Base-by-base conservation (phyloP, 92 coral and sea anemone genomes). In the Blastomussa wellsi region DNA sequence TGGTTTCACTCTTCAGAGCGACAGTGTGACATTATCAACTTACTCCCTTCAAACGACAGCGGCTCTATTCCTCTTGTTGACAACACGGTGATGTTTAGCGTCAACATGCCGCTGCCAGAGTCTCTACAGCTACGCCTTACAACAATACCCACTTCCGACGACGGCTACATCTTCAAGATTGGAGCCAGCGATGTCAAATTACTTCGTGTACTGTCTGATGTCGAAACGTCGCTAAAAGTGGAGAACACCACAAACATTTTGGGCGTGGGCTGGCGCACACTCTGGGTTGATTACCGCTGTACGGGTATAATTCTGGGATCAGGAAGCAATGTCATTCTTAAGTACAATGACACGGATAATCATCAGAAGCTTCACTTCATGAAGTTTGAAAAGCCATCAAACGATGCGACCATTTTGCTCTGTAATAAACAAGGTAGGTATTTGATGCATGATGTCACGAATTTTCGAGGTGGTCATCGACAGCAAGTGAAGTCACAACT, bases 361-460 rank as follows among this genome's bases (percentile, higher is more conserved):
- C 76, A 60, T 5, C 82, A 86, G 33, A 31, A 20, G 15, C 52
- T 87, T n/a, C 74, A 80, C 28, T 90, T 82, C 79, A 89, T 87
- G 55, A 80, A 86, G 38, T 83, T 90, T 74, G 44, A 49, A 59
- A 87, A 65, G 70, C 62, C 82, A 31, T 59, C 69, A 19, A 86
- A 12, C 42, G 59, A 77, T 22, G 15, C 5, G 53, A 79, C 89
- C 13, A 77, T 66, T 68, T 48, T 90, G 42, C 77, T 81, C 16
- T 90, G 93, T 29, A 90, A 90, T 33, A 79, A 88, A 71, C 57
- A 86, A 90, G 93, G 93, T 90, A 80, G 11, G 12, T 35, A 70
- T 33, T 70, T 14, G 16, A 44, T 3, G 0, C 49, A 8, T 44
- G 49, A 10, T 44, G n/a, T n/a, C n/a, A n/a, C n/a, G n/a, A n/a